Percentiles rank a stretch among this genome's conserved stretches.
phyloP scores from a whole-genome alignment of 2,113 vertebrate species.

The Leptobrachium leishanense region DNA sequence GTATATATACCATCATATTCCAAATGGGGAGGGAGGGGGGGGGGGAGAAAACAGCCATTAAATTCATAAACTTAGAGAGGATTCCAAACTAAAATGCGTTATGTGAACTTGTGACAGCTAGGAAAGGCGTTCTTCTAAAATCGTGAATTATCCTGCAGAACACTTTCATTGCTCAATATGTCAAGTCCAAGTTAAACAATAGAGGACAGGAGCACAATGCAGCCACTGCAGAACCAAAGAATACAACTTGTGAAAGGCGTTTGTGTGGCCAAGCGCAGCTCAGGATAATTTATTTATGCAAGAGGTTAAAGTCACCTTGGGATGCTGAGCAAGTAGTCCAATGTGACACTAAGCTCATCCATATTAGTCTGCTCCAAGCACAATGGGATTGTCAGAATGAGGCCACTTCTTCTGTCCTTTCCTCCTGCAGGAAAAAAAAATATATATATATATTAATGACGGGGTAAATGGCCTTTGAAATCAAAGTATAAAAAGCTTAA shows the following conservation, averaged over 20 bases:
- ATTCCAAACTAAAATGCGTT: too few species aligned
- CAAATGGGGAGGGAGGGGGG: too few species aligned
- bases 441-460: conserved; percentile 1
- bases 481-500: too few species aligned
- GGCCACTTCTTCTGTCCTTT: conserved; percentile 94
- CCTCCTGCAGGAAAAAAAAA: conserved; percentile 74
- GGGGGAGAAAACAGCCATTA: too few species aligned
- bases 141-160: neutral
- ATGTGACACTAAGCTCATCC: conserved; percentile 93
- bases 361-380: conserved; percentile 96
- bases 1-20: too few species aligned
- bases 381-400: conserved; percentile 96
- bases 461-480: neutral
- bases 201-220: conserved; percentile 2
- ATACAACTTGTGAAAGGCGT: conserved; percentile 41
- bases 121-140: neutral
- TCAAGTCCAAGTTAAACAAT: neutral
- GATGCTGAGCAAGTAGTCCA: conserved; percentile 96
- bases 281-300: conserved; percentile 26
- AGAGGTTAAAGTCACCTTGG: conserved; percentile 81
- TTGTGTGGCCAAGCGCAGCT: neutral
- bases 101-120: neutral
- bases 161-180: neutral
- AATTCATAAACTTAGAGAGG: too few species aligned
- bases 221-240: conserved; percentile 23